Percentiles rank a stretch among this genome's conserved stretches.
phyloP scores from a whole-genome alignment of 2,888 invertebrate species.

The Phengaris arion region DNA sequence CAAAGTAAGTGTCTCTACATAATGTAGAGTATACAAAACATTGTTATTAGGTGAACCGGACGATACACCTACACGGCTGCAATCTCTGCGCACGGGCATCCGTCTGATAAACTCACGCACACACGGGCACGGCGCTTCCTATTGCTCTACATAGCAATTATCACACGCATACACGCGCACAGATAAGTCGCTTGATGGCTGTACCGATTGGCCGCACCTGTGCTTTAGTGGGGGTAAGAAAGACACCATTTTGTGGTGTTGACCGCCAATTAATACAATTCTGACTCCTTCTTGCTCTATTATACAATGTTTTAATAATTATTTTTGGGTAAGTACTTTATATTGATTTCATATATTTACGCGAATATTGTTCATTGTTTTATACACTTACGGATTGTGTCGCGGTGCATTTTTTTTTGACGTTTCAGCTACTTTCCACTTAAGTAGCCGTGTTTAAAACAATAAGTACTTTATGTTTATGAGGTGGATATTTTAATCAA shows the following conservation, averaged over 20 bases:
- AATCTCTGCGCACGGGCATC: constrained; percentile 60
- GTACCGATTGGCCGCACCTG: constrained; percentile 69
- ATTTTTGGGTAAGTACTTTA: background rate
- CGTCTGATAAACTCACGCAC: constrained; percentile 68
- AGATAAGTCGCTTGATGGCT: constrained; percentile 48
- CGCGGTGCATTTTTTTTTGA: too few species aligned
- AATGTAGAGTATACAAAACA: constrained; percentile 20
- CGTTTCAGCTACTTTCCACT: too few species aligned
- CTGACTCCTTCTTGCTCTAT: background rate
- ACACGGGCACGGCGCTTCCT: constrained; percentile 52
- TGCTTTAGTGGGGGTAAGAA: constrained; percentile 40
- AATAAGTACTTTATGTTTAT: background rate
- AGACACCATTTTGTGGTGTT: constrained; percentile 52
- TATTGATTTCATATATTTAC: too few species aligned
- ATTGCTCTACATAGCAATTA: constrained; percentile 62
- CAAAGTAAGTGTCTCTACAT: background rate
- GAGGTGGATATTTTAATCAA: background rate
- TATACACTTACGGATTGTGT: too few species aligned
- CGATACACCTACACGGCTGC: constrained; percentile 62
- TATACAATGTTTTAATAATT: background rate
- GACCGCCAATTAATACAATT: constrained; percentile 37
- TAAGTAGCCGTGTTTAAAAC: too few species aligned
- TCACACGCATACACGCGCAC: constrained; percentile 50
- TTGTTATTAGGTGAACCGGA: constrained; percentile 57
- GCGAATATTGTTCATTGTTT: too few species aligned